Evolutionary conservation across 2,113 vertebrate species (phyloP), one percentile per base, ranked within the genome.

Genomic region (Trichomycterus rosablanca): DNA sequence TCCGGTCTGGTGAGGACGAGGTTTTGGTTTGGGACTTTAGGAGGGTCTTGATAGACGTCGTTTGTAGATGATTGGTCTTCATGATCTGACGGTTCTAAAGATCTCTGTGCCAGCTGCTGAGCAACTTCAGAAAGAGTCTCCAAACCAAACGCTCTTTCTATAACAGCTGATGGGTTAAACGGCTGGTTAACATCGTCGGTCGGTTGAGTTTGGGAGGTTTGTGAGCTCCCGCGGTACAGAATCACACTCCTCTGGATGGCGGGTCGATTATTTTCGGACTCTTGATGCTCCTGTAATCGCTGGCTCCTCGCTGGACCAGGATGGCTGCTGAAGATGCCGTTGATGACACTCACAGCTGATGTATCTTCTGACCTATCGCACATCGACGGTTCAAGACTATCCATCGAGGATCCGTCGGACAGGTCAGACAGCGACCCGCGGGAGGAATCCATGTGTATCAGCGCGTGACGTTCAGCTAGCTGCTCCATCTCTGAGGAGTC

Each of bases 401-500:
- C 87, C 26, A 85, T 79, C 46, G 88, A 90, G 1, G 88, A 92
- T 30, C 78, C 79, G 3, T 92, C 87, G 0, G 90, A 91, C 76
- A 89, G 76, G 74, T 92, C 89, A 0, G 90, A 90, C 16, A 90
- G 65, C 0, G 89, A 91, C 12, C 83, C 88, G 2, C 78, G 77
- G 0, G 87, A 85, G 0, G 89, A 89, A 60, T 87, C 89, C 53
- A 83, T 87, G 63, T 79, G 81, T 26, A 86, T 78, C 0, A 62
- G 22, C 3, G 54, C 44, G 3, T 88, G 83, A 0, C 84, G 78
- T 0, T 59, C 81, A 44, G 74, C 70, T 0, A 84, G 80, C 70
- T 88, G 86, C 28, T 90, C 89, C 0, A 88, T 75, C 75, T 92
- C 90, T 1, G 88, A 90, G 0, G 89, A 90, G 75, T 92, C 90